Conservation (phyloP, 1,140 invertebrate species). For the Eufriesea mexicana region DNA sequence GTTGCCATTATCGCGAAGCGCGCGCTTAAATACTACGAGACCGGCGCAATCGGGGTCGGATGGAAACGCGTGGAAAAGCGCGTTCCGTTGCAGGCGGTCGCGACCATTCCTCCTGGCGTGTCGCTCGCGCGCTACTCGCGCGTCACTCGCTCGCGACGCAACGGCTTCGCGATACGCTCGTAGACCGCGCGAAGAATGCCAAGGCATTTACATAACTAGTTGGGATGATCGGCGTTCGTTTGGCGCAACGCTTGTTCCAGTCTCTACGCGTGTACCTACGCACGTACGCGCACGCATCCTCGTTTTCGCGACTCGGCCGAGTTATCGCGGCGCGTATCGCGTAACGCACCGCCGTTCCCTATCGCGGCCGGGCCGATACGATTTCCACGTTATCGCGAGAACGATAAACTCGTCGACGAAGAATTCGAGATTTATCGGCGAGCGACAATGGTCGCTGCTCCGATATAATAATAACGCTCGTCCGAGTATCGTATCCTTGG, state of each 20-base stretch:
- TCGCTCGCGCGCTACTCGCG: no score
- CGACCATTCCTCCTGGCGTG: no score
- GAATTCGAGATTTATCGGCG: neutral
- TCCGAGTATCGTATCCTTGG: neutral
- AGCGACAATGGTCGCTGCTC: no score
- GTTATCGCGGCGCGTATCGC: neutral
- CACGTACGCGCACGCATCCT: neutral
- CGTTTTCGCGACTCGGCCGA: neutral
- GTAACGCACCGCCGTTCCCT: neutral
- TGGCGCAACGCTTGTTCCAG: conserved; percentile 40
- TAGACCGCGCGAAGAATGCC: conserved; percentile 66
- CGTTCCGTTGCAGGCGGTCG: no score
- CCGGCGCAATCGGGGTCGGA: no score
- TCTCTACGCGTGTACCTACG: neutral
- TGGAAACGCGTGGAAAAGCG: neutral
- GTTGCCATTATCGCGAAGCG: neutral
- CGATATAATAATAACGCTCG: neutral
- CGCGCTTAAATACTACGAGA: neutral
- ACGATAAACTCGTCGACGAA: neutral
- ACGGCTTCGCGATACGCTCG: conserved; percentile 49
- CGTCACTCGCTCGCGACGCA: conserved; percentile 23
- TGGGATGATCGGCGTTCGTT: conserved; percentile 61
- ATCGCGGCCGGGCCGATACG: neutral
- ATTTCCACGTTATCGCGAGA: neutral
- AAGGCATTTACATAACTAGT: conserved; percentile 76